Evolutionary conservation across 2,888 invertebrate genomes (phyloP), one percentile per base, ranked within the genome.

Genomic region (Acanthosoma haemorrhoidale): DNA sequence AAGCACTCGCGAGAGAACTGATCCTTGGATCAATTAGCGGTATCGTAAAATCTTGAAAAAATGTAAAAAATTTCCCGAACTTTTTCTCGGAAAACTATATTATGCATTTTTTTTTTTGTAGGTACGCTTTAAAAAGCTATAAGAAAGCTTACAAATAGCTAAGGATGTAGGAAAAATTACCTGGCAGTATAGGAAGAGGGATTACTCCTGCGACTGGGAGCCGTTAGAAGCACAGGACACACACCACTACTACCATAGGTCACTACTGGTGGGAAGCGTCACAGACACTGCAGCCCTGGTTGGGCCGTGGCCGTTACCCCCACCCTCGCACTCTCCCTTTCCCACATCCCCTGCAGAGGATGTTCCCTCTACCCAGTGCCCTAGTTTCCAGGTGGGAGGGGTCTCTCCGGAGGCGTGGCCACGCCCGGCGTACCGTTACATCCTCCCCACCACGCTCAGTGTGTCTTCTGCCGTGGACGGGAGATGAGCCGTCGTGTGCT

Each of bases 261-360:
- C 61, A 61, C 61, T 61, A 61, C 61, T 21, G 61, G 18, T 21
- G 61, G 36, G 21, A 21, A 21, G 61, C 36, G 34, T 36, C 61
- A 61, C 61, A 61, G 61, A 61, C 61, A 61, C 61, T 61, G 61
- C 36, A 36, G 61, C 61, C 61, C 32, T 34, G 61, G 61, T 61
- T 61, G 61, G 34, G 61, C 21, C 61, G 34, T 36, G 34, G 36
- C 61, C 51, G 51, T 51, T 51, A 51, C 16, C 61, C 61, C 61
- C 61, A 36, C 61, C 61, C 34, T 36, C 21, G n/a, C 21, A 34
- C 61, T 36, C 36, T 61, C 36, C 61, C 61, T 59, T 51, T 51
- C 51, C 51, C 29, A 51, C 51, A 21, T 29, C 25, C 5, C n/a
- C n/a, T n/a, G n/a, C n/a, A n/a, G 51, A 25, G 25, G 51, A 25